phyloP scores from a whole-genome alignment of 2,888 invertebrate genomes.

The Pimpla rufipes region DNA sequence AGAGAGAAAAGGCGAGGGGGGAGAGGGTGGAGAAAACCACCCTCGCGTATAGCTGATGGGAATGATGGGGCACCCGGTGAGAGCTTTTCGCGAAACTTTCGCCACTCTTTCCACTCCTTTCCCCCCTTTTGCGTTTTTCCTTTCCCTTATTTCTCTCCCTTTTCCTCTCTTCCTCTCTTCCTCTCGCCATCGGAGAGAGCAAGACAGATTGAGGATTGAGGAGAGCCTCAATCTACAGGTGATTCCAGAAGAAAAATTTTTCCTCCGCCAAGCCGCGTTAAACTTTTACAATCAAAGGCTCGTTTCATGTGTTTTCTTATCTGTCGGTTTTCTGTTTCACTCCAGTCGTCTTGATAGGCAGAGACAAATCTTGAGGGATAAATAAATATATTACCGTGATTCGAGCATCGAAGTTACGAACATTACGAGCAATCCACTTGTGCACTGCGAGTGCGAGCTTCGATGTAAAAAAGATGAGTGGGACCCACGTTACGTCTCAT shows the following conservation, averaged over 20 bases:
- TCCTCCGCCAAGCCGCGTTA: not conserved
- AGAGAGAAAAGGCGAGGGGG: not conserved
- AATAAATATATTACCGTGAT: no score
- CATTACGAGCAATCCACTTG: no score
- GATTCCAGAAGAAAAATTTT: conserved; percentile 45
- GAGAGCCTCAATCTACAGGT: conserved; percentile 64
- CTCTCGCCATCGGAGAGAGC: no score
- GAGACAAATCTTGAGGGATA: no score
- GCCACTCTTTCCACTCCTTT: conserved; percentile 17
- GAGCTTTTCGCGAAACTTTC: conserved; percentile 43
- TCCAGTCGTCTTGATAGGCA: no score
- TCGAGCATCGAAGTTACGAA: no score
- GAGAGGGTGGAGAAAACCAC: conserved; percentile 39
- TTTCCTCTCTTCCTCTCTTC: not conserved
- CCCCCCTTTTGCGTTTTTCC: conserved; percentile 26
- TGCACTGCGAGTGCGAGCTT: no score
- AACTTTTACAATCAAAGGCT: conserved; percentile 36
- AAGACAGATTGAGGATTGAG: no score
- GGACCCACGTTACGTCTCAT: no score
- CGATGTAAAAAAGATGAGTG: no score
- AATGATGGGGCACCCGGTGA: conserved; percentile 17
- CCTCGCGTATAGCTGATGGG: conserved; percentile 27
- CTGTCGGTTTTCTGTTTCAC: not conserved
- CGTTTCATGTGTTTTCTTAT: not conserved
- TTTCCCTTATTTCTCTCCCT: conserved; percentile 40